These are phyloP conservation scores for Heliangelus exortis DNA, from an alignment of 2,797 vertebrate genomes.

Conservation along the genomic window DNA sequence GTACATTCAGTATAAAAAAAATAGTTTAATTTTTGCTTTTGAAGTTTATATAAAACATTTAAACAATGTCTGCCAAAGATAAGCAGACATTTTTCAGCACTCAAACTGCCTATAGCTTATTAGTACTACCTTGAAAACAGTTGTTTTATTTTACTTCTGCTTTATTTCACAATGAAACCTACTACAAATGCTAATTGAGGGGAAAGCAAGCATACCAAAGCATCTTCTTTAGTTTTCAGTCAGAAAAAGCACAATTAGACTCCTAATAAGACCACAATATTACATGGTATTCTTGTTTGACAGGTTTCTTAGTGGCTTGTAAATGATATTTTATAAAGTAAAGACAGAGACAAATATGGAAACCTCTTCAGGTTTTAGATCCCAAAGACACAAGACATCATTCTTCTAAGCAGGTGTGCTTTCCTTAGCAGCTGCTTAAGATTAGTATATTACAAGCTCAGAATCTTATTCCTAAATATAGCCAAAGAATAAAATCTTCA, in stretches of 20 bases:
- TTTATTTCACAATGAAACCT: neutral
- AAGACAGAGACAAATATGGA: slow-evolving; percentile 11
- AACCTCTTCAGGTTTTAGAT: slow-evolving; percentile 5
- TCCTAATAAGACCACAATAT: neutral
- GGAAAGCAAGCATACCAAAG: neutral
- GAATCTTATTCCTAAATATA: slow-evolving; percentile 79
- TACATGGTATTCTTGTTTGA: neutral
- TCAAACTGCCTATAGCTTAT: neutral
- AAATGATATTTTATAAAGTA: neutral
- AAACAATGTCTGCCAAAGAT: neutral
- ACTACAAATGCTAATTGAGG: neutral
- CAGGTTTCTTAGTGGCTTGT: neutral
- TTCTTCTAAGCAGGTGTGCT: slow-evolving; percentile 70
- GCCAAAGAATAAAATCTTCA: slow-evolving; percentile 76
- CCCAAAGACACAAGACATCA: slow-evolving; percentile 33
- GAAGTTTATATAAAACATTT: neutral
- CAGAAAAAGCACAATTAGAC: neutral
- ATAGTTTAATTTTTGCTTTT: neutral
- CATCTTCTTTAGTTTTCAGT: neutral
- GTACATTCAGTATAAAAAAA: neutral
- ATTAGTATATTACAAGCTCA: slow-evolving; percentile 87
- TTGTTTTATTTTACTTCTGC: neutral
- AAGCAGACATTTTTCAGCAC: neutral
- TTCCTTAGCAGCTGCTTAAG: slow-evolving; percentile 74
- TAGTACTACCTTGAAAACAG: neutral